Conservation (phyloP, 2,113 vertebrate genomes). For the Cervus canadensis region DNA sequence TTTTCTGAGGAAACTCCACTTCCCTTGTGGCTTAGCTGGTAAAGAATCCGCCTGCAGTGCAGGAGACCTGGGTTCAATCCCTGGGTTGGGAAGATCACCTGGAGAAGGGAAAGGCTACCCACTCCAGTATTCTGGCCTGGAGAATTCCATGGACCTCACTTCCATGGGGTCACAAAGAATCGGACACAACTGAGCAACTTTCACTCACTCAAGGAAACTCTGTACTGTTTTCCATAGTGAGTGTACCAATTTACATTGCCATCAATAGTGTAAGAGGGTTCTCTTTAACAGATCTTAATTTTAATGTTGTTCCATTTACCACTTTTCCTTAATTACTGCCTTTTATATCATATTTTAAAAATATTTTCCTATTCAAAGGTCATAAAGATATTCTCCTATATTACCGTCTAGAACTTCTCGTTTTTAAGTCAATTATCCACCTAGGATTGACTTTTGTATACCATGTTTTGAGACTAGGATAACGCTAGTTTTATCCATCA, state of each 20-base stretch:
- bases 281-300: not conserved
- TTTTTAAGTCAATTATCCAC: not conserved
- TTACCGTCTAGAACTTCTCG: not conserved
- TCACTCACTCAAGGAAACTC: not conserved
- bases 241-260: not conserved
- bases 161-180: not conserved
- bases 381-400: not conserved
- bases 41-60: not conserved
- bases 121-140: not conserved
- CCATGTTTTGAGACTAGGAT: not conserved
- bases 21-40: not conserved
- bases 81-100: not conserved
- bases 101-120: not conserved
- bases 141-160: not conserved
- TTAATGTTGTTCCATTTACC: not conserved
- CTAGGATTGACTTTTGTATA: not conserved
- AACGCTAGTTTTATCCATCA: not conserved
- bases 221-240: not conserved
- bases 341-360: not conserved
- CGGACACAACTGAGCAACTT: not conserved
- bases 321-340: not conserved
- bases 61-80: not conserved
- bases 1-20: not conserved
- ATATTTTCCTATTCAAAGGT: not conserved
- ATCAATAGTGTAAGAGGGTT: not conserved